Percentiles rank a stretch among this genome's conserved stretches.
These are phyloP conservation scores for Corynorhinus townsendii DNA, from an alignment of 2,113 vertebrate genomes.

Conservation along the genomic window DNA sequence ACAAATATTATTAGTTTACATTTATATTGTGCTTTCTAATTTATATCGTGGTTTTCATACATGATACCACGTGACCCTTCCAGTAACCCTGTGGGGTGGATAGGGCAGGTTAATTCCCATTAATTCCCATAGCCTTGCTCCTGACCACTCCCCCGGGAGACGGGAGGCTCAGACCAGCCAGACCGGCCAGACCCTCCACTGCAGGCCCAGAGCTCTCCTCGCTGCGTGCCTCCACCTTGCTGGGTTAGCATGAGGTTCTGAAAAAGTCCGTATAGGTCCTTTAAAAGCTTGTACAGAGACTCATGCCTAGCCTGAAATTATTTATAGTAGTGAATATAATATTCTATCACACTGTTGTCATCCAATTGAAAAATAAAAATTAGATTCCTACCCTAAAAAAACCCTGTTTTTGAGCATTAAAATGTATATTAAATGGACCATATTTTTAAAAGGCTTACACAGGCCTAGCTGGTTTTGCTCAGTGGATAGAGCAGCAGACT, in stretches of 20 bases:
- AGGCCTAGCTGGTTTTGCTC: neutral
- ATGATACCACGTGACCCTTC: neutral
- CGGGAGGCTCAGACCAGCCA: neutral
- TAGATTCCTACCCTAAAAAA: neutral
- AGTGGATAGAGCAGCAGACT: too few species aligned
- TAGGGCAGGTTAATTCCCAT: neutral
- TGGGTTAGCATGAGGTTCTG: neutral
- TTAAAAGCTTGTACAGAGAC: constrained; percentile 18
- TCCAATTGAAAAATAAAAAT: neutral
- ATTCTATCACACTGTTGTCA: neutral
- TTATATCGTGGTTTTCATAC: neutral
- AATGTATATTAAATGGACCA: neutral
- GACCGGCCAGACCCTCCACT: neutral
- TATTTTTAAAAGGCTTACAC: neutral
- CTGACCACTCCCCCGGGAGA: neutral
- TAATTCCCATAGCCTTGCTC: neutral
- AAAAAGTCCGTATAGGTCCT: neutral
- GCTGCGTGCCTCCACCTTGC: neutral
- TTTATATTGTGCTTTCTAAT: neutral
- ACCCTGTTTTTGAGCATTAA: neutral
- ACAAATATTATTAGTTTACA: neutral
- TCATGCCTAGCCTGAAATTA: neutral
- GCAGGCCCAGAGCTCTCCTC: neutral
- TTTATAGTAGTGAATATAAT: neutral
- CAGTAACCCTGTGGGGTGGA: neutral